Conservation (phyloP, 2,888 invertebrate species). For the Oasisia sp. region DNA sequence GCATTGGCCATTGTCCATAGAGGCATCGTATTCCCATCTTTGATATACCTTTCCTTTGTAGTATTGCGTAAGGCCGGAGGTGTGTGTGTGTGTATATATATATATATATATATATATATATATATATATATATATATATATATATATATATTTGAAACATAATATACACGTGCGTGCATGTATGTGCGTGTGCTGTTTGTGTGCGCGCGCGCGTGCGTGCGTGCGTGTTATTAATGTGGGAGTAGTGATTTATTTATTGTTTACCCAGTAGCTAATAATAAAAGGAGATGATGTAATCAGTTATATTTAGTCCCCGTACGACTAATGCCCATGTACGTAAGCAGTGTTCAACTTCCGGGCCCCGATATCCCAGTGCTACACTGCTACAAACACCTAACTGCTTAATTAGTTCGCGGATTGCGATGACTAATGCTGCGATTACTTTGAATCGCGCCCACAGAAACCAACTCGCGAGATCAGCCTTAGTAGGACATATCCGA, state of each 20-base stretch:
- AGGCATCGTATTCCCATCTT: too few species aligned
- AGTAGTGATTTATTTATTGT: neutral
- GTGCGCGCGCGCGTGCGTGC: too few species aligned
- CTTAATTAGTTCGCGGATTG: neutral
- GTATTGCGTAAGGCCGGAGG: too few species aligned
- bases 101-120: too few species aligned
- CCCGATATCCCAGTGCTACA: neutral
- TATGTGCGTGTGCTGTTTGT: too few species aligned
- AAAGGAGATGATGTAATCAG: neutral
- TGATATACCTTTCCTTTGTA: too few species aligned
- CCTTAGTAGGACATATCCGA: neutral
- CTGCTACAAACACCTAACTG: neutral
- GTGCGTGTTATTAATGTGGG: neutral
- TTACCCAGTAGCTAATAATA: neutral
- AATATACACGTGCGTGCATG: too few species aligned
- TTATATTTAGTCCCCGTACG: neutral
- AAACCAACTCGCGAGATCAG: neutral
- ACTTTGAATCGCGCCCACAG: neutral
- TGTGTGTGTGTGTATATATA: too few species aligned
- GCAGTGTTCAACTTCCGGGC: neutral
- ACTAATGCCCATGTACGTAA: neutral
- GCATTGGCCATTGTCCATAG: too few species aligned
- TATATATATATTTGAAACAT: too few species aligned
- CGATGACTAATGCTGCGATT: neutral
- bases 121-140: too few species aligned